Base-by-base conservation (phyloP, 1,140 invertebrate species). In the Ganaspis sp. region DNA sequence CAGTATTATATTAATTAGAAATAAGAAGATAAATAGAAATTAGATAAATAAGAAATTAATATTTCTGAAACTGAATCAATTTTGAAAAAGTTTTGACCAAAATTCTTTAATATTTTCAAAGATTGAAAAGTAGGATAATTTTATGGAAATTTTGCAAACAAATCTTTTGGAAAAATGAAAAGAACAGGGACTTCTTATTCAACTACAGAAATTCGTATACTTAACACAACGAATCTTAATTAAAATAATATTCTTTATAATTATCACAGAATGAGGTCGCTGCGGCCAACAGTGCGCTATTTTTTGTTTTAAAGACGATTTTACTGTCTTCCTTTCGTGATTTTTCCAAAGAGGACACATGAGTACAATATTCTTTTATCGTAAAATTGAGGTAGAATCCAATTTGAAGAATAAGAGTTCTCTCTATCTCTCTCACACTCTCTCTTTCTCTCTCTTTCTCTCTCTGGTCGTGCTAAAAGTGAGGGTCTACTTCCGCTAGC, bases 221-320 rank as follows among this genome's bases (percentile, higher is more conserved):
- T 84, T 87, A 86, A 86, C 86, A 86, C 81, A 89, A 86, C 78
- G 82, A 87, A 85, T 85, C 85, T 86, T 88, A 85, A 87, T 88
- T 87, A 87, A 90, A 89, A 89, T 88, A 89, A 89, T 90, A 90
- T 90, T 87, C 89, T 87, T 89, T 90, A 88, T 84, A 90, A 85
- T 89, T 91, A 91, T 91, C 90, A 91, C 90, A 91, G 90, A 84
- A 87, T 90, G 90, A 91, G 87, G 87, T 90, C 88, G 89, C 90
- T 89, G 90, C 84, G 87, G 82, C 84, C 83, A 86, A 87, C 79
- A 72, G 78, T 74, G 81, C 45, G 80, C 81, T 83, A 82, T 79
- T 78, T 72, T 53, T 70, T 49, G 12, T 70, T 79, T 70, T 53
- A 58, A 81, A 76, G 53, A 58, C 58, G 73, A 37, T 83, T 71